These are phyloP conservation scores for Moxostoma hubbsi DNA, from an alignment of 2,797 vertebrate species.

Conservation along the genomic window DNA sequence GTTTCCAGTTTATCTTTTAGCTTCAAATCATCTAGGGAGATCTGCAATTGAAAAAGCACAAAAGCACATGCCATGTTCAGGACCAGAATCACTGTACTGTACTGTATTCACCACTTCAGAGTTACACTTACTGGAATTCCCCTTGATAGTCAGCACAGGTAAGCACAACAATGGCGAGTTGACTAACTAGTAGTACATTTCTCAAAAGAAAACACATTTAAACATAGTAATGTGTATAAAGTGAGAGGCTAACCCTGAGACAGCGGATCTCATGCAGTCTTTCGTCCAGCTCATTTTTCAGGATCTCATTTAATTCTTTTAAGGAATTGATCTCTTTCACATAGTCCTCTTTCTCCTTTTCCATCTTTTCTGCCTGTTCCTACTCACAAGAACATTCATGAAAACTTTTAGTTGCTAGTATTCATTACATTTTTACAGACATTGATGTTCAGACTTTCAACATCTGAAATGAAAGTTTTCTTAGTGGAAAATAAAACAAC, in stretches of 20 bases:
- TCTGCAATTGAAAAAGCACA: slow-evolving; percentile 37
- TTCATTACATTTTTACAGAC: too few species aligned
- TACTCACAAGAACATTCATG: slow-evolving; percentile 59
- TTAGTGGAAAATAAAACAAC: background rate
- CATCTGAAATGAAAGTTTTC: background rate
- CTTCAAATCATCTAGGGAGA: slow-evolving; percentile 28
- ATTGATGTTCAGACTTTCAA: too few species aligned
- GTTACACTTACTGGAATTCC: background rate
- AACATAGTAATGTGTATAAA: background rate
- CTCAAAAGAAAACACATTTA: too few species aligned
- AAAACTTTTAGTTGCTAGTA: background rate
- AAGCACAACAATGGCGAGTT: background rate
- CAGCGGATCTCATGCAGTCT: slow-evolving; percentile 55
- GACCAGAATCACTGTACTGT: background rate
- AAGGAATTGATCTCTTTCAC: slow-evolving; percentile 59
- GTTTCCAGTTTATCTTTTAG: slow-evolving; percentile 16
- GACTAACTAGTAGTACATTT: slow-evolving; percentile 2
- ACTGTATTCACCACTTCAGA: background rate
- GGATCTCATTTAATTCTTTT: slow-evolving; percentile 57
- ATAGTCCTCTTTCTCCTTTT: slow-evolving; percentile 71
- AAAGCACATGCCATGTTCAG: background rate
- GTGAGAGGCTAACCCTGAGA: slow-evolving; percentile 64
- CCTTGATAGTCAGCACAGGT: background rate
- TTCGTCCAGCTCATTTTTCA: slow-evolving; percentile 63
- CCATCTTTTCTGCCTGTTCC: slow-evolving; percentile 82